Evolutionary conservation across 2,113 vertebrate genomes (phyloP).

Genomic region (Phrynosoma platyrhinos): DNA sequence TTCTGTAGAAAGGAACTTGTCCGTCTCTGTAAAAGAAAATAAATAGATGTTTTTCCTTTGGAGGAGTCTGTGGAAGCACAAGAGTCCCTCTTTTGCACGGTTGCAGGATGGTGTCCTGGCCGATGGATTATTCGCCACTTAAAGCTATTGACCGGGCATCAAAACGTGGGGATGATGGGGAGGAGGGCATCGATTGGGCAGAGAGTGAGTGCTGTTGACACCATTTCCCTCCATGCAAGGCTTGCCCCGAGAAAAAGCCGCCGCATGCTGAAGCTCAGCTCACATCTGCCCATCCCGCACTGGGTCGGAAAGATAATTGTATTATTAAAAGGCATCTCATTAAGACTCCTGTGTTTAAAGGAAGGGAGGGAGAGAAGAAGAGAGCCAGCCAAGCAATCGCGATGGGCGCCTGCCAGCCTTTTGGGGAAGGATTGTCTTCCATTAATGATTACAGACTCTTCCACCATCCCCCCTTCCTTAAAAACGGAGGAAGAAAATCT

Average conservation of each 20-base stretch:
- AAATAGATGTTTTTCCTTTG: background rate
- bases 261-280: too few relatives aligned
- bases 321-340: constrained; percentile 66
- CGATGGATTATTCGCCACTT: background rate
- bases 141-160: too few relatives aligned
- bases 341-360: constrained; percentile 62
- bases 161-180: accelerated
- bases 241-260: background rate
- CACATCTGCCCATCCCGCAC: too few relatives aligned
- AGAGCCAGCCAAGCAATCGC: constrained; percentile 13
- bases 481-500: constrained; percentile 56
- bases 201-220: background rate
- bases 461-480: constrained; percentile 43
- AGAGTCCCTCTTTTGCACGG: too few relatives aligned
- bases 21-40: too few relatives aligned
- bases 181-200: background rate
- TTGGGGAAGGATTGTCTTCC: constrained; percentile 33
- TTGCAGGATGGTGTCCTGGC: too few relatives aligned
- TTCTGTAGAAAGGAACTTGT: too few relatives aligned
- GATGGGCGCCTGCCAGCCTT: constrained; percentile 11
- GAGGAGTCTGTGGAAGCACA: background rate
- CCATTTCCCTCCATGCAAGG: too few relatives aligned
- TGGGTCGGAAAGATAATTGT: constrained; percentile 45
- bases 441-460: constrained; percentile 64
- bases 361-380: background rate